Conservation (phyloP, 2,888 invertebrate genomes). For the Timandra comae region DNA sequence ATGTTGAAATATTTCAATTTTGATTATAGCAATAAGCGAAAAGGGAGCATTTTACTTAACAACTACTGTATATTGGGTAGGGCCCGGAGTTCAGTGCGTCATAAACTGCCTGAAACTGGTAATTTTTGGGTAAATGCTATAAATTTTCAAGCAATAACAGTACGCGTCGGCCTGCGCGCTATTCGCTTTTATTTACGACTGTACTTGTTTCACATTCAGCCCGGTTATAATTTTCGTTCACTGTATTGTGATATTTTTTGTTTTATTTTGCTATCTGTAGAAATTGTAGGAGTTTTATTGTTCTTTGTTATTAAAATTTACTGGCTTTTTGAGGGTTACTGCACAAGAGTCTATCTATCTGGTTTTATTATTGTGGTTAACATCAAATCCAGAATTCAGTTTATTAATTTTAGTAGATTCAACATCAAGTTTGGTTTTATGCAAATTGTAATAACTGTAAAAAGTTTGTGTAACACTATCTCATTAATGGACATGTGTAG, state of each 20-base stretch:
- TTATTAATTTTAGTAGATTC: too few relatives aligned
- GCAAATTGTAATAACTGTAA: too few relatives aligned
- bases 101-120: constrained; percentile 55
- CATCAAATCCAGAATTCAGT: too few relatives aligned
- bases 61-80: constrained; percentile 26
- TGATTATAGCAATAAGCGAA: constrained; percentile 25
- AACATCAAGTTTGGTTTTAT: too few relatives aligned
- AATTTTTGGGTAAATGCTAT: constrained; percentile 65
- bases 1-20: constrained; percentile 25
- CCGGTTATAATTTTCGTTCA: constrained; percentile 61
- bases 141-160: constrained; percentile 64
- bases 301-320: constrained; percentile 21
- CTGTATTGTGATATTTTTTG: constrained; percentile 63
- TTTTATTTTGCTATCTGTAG: constrained; percentile 44
- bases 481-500: too few relatives aligned
- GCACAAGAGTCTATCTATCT: neutral
- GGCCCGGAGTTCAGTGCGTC: constrained; percentile 42
- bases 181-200: constrained; percentile 72
- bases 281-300: constrained; percentile 49
- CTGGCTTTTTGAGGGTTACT: constrained; percentile 6
- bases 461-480: too few relatives aligned
- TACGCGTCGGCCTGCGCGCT: constrained; percentile 61
- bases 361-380: neutral
- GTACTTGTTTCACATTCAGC: constrained; percentile 70
- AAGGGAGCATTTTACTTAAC: constrained; percentile 25